These are phyloP conservation scores for Drosophila murphyi DNA, from an alignment of 1,140 invertebrate species.

Conservation along the genomic window DNA sequence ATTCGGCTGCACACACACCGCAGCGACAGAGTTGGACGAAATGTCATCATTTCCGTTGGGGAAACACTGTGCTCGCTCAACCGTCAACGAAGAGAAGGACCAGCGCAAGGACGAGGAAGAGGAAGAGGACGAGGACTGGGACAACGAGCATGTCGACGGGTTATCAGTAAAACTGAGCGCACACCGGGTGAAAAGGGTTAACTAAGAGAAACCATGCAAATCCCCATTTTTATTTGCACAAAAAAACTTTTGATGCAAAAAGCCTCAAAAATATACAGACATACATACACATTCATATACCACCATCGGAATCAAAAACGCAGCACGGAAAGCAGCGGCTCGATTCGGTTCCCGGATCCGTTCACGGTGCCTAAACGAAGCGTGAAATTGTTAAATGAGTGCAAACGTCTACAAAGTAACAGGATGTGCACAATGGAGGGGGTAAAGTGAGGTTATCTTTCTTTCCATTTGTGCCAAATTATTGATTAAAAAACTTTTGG, in stretches of 20 bases:
- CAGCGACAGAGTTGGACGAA: constrained; percentile 79
- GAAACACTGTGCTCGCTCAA: constrained; percentile 68
- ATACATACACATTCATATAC: constrained; percentile 29
- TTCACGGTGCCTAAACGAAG: constrained; percentile 75
- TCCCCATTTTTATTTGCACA: constrained; percentile 59
- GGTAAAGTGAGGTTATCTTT: neutral
- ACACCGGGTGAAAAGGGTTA: constrained; percentile 67
- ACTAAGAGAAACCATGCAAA: constrained; percentile 72
- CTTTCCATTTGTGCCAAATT: constrained; percentile 60
- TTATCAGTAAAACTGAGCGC: constrained; percentile 39
- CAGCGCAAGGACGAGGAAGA: constrained; percentile 1
- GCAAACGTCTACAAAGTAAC: constrained; percentile 54
- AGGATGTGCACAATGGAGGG: neutral
- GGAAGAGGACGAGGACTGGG: constrained; percentile 13
- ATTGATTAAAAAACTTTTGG: constrained; percentile 75
- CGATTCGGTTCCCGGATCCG: constrained; percentile 24
- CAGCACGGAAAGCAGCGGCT: constrained; percentile 17
- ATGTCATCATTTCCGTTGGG: constrained; percentile 83
- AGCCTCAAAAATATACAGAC: constrained; percentile 10
- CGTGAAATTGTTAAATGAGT: constrained; percentile 84
- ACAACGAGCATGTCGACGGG: constrained; percentile 36
- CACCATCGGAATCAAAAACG: constrained; percentile 49
- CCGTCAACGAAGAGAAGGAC: constrained; percentile 33
- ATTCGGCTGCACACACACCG: constrained; percentile 76
- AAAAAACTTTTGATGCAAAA: constrained; percentile 44